Evolutionary conservation across 2,113 vertebrate species (phyloP), one percentile per base, ranked within the genome.

Genomic region (Rana temporaria): DNA sequence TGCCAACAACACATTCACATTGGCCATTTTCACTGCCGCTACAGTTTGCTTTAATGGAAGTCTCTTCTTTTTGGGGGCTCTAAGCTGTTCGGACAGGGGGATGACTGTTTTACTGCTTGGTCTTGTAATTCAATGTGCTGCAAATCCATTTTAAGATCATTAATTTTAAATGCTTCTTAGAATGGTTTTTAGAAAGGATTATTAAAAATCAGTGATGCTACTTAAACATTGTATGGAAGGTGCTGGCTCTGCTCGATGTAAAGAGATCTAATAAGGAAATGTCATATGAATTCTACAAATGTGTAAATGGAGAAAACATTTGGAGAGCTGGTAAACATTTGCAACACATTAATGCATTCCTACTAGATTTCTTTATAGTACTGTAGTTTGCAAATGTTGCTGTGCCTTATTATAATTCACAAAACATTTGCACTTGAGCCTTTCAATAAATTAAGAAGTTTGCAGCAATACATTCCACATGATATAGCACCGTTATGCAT

Each of bases 91-190:
- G 56, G 70, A 75, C 80, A 82, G 74, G 70, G 80, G 52, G 80
- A 82, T 74, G 80, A 82, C 80, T 82, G 70, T 55, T 82, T 82
- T 75, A 82, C 57, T 56, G 80, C 17, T 62, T 65, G 30, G 53
- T 26, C 48, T 22, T 38, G 70, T 67, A 63, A 65, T 74, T 55
- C 69, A 65, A 9, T 57, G 71, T 24, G 30, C 24, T 74, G 62
- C 17, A 75, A 74, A 82, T 55, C 79, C 69, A 42, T 65, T 52
- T 55, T 75, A 38, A 66, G 72, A 59, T 72, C 79, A 60, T 75
- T 75, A 60, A 75, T 75, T 75, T 30, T 75, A 60, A 74, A 74
- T 38, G 30, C 71, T 74, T 74, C 30, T 74, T 74, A 56, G 17
- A 62, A 59, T 42, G 32, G 72, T 38, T 62, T 75, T 6, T 62